Base-by-base conservation (phyloP, 2,113 vertebrate species). In the Sciurus niger region DNA sequence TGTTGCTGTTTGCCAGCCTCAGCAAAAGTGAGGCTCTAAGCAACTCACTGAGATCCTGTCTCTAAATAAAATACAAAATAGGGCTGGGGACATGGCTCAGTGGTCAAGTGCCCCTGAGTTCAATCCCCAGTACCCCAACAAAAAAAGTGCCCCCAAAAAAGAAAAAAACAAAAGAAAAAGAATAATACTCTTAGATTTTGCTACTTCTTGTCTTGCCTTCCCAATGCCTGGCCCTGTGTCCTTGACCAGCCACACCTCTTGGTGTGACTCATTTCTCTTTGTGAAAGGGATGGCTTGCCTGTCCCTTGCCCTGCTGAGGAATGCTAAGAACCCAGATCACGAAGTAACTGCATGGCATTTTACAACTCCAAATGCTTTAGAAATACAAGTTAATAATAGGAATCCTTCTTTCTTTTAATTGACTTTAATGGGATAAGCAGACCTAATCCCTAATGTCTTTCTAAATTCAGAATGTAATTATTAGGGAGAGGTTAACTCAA, bases 381-480 rank as follows among this genome's bases (percentile, higher is more conserved):
- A 76, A 84, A 79, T 48, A 79, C 17, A 78, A 63, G 76, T 67
- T 65, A 80, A 46, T 60, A 43, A 48, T 16, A 89, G 18, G 72
- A 96, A 92, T 68, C 12, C 14, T n/a, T 86, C 77, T 80, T 92
- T 48, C n/a, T n/a, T 90, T 67, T 13, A 87, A 79, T 30, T 63
- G 65, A 17, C 70, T 89, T 63, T n/a, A 70, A 63, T 55, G 43
- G 58, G 55, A 74, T 32, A 67, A 92, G 46, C 74, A 53, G 22
- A 79, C 25, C 51, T 95, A 94, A 80, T 90, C 16, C 7, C 12
- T 68, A 37, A 86, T 60, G 51, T 89, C 83, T 95, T 85, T 89
- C 74, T 86, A 86, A 96, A 68, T 48, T 90, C 70, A 53, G 53
- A 68, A 48, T 65, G 25, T 43, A 77, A 90, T 95, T 78, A 92